These are phyloP conservation scores for Ophion slaviceki DNA, from an alignment of 2,888 invertebrate species.

Conservation along the genomic window DNA sequence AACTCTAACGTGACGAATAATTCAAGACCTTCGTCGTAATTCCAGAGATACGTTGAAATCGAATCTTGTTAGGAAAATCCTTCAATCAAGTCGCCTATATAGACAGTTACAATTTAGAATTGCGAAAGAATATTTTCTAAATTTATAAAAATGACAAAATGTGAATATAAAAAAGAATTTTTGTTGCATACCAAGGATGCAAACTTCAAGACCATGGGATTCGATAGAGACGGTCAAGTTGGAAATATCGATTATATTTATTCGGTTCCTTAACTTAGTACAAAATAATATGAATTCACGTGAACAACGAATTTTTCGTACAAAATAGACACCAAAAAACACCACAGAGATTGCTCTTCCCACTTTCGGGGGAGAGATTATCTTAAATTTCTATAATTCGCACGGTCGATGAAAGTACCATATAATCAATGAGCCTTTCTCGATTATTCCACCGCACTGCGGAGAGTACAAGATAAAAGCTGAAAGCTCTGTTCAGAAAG, in stretches of 20 bases:
- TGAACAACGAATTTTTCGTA: conserved; percentile 31
- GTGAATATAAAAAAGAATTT: too few species aligned
- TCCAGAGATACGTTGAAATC: background rate
- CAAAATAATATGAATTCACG: conserved; percentile 47
- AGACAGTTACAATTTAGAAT: too few species aligned
- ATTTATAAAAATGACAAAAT: too few species aligned
- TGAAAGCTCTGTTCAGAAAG: background rate
- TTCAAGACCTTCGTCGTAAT: too few species aligned
- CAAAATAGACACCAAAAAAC: conserved; percentile 44
- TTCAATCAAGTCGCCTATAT: too few species aligned
- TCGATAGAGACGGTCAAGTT: background rate
- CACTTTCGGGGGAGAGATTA: background rate
- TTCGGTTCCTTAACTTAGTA: conserved; percentile 41
- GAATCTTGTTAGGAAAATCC: too few species aligned
- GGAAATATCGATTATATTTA: conserved; percentile 36
- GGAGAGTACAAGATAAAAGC: background rate
- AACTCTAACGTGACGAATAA: too few species aligned
- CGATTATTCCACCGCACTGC: background rate
- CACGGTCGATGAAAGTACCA: background rate
- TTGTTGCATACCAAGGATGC: too few species aligned
- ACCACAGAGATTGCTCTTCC: conserved; percentile 13
- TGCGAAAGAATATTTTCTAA: too few species aligned
- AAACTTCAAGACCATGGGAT: background rate
- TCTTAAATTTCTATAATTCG: background rate
- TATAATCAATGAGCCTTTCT: background rate